Evolutionary conservation across 2,888 invertebrate genomes (phyloP), one percentile per base, ranked within the genome.

Genomic region (Crocallis elinguaria): DNA sequence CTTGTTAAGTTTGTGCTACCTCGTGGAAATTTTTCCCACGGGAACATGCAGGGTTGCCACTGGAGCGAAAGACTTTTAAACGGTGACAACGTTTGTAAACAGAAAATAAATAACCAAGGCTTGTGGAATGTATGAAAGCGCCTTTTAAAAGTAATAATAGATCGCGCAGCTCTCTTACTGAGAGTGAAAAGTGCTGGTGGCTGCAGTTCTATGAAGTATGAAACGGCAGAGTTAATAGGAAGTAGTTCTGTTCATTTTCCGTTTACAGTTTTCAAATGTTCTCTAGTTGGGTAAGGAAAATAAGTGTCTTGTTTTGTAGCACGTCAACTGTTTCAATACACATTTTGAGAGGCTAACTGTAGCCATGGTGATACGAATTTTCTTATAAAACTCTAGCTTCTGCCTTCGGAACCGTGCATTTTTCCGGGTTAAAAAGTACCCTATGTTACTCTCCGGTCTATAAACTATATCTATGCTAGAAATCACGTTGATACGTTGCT

Each of bases 1-100:
- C 79, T 84, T 79, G 83, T 84, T 84, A 83, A 82, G 81, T 83
- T 74, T 79, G 82, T 79, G 78, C 79, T 74, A 48, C 69, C 79
- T 78, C 57, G 76, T 66, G 79, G 81, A 81, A 83, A 80, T 62
- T 67, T 66, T 69, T 69, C 60, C 57, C 63, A 59, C 64, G 56
- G 66, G 62, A 54, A 58, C 57, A 53, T 60, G 57, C 57, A 69
- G 64, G 69, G 71, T 48, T 71, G 66, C 49, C 64, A 64, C 51
- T 44, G 23, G 21, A 43, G 43, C 37, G 32, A 43, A 65, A 64
- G 56, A 57, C 44, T 60, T 62, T 60, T 64, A 59, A 54, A 58
- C 53, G 39, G 57, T 37, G 54, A 49, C 45, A 55, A 51, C 62
- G 49, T 63, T 63, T 57, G 45, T 48, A 49, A 58, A 58, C 44